A percentile compares a stretch with the other conserved stretches of the same genome.
Conservation (phyloP, 2,113 vertebrate genomes). For the Ciconia boyciana region DNA sequence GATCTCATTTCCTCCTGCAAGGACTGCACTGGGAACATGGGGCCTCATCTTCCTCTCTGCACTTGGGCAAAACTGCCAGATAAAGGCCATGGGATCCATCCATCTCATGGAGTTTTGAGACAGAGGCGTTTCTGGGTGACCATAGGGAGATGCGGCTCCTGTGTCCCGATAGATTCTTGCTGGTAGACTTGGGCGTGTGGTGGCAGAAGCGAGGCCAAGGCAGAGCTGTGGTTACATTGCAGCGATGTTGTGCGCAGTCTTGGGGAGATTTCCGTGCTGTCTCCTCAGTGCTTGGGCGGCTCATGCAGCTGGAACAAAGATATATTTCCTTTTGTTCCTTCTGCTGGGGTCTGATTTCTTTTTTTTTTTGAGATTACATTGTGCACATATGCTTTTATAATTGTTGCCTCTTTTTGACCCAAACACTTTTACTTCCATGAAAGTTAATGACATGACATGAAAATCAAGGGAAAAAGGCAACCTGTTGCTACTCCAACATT, state of each 20-base stretch:
- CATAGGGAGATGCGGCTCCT: neutral
- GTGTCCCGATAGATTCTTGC: neutral
- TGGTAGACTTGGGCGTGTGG: neutral
- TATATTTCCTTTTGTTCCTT: neutral
- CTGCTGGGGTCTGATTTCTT: neutral
- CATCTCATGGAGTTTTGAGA: neutral
- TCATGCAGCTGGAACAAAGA: neutral
- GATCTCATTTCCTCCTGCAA: neutral
- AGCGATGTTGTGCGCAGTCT: accelerated
- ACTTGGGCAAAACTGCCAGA: neutral
- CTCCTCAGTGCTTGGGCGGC: neutral
- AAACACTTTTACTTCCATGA: neutral
- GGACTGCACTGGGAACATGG: neutral
- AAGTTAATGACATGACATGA: neutral
- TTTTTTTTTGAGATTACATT: neutral
- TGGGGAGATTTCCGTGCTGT: neutral
- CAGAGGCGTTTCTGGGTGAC: neutral
- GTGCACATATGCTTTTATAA: neutral
- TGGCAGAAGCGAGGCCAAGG: neutral
- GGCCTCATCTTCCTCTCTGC: neutral
- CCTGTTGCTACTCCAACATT: neutral
- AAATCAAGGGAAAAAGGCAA: neutral
- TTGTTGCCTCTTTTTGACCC: neutral
- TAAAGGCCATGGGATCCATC: neutral
- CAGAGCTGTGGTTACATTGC: neutral